Conservation (phyloP, 2,113 vertebrate species). For the Polypterus senegalus region DNA sequence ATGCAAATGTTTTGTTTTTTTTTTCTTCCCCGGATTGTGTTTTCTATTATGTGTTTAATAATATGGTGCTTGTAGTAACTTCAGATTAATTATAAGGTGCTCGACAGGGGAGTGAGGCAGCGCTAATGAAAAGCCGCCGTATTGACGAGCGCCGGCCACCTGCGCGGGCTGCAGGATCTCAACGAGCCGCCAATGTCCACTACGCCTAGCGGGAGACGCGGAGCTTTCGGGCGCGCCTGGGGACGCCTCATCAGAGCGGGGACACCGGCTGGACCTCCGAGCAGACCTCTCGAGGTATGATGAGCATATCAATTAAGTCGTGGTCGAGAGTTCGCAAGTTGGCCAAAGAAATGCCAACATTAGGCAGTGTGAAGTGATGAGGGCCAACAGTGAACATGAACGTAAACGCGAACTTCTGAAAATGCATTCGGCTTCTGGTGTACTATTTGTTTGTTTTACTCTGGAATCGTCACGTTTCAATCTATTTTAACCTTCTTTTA, state of each 20-base stretch:
- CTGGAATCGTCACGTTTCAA: no score
- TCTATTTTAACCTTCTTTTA: no score
- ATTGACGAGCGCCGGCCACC: constrained; percentile 39
- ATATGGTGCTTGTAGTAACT: constrained; percentile 36
- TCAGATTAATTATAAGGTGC: constrained; percentile 47
- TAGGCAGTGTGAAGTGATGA: no score
- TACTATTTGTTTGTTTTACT: no score
- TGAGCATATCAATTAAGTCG: neutral
- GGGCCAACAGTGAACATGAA: no score
- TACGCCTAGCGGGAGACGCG: neutral
- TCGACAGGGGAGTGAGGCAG: constrained; percentile 28
- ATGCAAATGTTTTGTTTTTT: constrained; percentile 37
- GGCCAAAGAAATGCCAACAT: no score
- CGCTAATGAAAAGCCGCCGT: constrained; percentile 30
- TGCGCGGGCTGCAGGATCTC: constrained; percentile 29
- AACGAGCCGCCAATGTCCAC: neutral
- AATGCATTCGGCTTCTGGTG: no score
- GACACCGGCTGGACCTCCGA: constrained; percentile 11
- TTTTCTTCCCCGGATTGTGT: constrained; percentile 21
- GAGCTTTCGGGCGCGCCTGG: neutral
- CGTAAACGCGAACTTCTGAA: no score
- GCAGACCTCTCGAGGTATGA: constrained; percentile 21
- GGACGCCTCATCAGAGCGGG: constrained; percentile 17
- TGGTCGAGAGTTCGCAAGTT: no score
- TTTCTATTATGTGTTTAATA: constrained; percentile 34